Conservation (phyloP, 2,888 invertebrate species). For the Drosophila mimica region DNA sequence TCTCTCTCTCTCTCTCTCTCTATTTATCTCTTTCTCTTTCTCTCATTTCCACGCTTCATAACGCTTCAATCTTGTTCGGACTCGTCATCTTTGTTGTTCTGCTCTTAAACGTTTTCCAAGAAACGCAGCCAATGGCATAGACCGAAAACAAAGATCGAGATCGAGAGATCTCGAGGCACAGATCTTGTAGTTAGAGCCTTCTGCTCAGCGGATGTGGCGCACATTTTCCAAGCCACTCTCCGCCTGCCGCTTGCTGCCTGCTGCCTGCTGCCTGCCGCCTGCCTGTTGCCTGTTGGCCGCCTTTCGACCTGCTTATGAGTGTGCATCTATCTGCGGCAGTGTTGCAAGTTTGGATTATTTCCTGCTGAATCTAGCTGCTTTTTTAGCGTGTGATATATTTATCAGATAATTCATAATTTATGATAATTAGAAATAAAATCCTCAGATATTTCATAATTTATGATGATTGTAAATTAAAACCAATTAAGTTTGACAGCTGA, state of each 20-base stretch:
- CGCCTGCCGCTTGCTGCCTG: slow-evolving; percentile 9
- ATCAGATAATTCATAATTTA: background rate
- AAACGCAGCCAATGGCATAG: slow-evolving; percentile 66
- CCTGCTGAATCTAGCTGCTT: background rate
- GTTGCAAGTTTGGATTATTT: background rate
- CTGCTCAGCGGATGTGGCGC: slow-evolving; percentile 70
- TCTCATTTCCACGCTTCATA: slow-evolving; percentile 59
- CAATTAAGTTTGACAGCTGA: background rate
- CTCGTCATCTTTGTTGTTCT: slow-evolving; percentile 51
- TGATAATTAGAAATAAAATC: too few species aligned
- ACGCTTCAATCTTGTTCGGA: slow-evolving; percentile 45
- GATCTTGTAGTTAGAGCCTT: slow-evolving; percentile 46
- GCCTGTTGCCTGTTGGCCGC: slow-evolving; percentile 21
- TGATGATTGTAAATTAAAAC: too few species aligned
- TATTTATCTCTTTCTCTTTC: background rate
- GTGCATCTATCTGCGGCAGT: slow-evolving; percentile 2
- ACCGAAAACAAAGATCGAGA: slow-evolving; percentile 38
- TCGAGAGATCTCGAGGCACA: slow-evolving; percentile 21
- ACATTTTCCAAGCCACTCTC: slow-evolving; percentile 54
- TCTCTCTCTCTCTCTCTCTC: slow-evolving; percentile 11
- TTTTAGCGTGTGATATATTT: background rate
- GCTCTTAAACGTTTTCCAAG: slow-evolving; percentile 75
- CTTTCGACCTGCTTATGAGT: background rate
- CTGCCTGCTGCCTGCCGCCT: slow-evolving; percentile 23
- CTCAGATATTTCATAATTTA: background rate